These are phyloP conservation scores for Sepiola atlantica DNA, from an alignment of 2,888 invertebrate species.

Conservation along the genomic window DNA sequence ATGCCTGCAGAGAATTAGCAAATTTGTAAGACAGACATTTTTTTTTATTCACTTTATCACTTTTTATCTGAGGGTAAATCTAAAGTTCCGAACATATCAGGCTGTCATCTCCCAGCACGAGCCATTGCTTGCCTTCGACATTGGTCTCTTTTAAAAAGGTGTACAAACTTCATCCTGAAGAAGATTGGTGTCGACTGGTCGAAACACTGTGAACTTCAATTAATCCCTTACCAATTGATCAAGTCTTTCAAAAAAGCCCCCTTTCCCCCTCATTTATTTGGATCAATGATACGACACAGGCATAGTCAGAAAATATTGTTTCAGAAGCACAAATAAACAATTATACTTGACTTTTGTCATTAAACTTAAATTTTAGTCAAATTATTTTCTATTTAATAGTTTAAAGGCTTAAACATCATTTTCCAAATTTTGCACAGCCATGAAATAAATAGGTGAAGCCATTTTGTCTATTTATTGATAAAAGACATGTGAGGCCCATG, in stretches of 20 bases:
- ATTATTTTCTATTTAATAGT: no score
- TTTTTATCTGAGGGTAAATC: background rate
- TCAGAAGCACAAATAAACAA: no score
- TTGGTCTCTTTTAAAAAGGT: background rate
- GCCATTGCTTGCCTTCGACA: background rate
- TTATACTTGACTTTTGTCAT: no score
- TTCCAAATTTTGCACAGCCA: no score
- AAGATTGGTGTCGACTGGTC: background rate
- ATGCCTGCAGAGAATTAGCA: background rate
- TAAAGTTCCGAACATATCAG: background rate
- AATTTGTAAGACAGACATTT: background rate
- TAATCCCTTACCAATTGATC: background rate
- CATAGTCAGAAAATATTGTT: no score
- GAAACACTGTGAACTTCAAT: background rate
- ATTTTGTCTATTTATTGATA: no score
- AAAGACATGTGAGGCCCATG: no score
- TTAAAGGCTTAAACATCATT: no score
- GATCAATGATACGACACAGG: no score
- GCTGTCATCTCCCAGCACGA: background rate
- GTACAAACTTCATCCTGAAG: background rate
- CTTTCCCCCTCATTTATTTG: no score
- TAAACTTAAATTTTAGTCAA: no score
- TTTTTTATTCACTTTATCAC: background rate
- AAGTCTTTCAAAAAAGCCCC: background rate
- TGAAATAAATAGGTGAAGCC: no score